phyloP scores from a whole-genome alignment of 2,888 invertebrate genomes.

The Amiota mariae region DNA sequence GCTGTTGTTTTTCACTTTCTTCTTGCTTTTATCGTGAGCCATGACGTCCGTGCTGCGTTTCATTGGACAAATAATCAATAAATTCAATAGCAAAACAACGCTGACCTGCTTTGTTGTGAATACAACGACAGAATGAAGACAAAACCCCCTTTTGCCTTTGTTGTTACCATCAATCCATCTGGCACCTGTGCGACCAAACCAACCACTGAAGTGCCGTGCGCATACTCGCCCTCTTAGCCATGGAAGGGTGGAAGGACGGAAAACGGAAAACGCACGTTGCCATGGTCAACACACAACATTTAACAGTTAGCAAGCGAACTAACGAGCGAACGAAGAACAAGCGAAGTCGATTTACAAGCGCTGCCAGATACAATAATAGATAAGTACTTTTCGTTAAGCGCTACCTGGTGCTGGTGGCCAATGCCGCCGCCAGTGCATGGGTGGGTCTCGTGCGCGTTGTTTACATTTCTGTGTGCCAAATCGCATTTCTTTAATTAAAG shows the following conservation, averaged over 20 bases:
- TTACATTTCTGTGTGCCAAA: slow-evolving; percentile 13
- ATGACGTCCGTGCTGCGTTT: slow-evolving; percentile 37
- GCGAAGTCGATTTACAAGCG: slow-evolving; percentile 7
- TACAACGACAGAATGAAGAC: slow-evolving; percentile 19
- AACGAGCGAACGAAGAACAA: slow-evolving; percentile 21
- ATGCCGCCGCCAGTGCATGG: neutral
- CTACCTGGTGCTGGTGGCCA: slow-evolving; percentile 13
- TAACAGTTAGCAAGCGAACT: slow-evolving; percentile 48
- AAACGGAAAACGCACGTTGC: slow-evolving; percentile 49
- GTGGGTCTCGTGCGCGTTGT: neutral
- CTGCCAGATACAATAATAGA: slow-evolving; percentile 10
- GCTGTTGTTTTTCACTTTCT: neutral
- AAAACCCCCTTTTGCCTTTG: slow-evolving; percentile 16
- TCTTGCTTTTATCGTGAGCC: slow-evolving; percentile 22
- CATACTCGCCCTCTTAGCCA: slow-evolving; percentile 23
- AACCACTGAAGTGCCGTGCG: slow-evolving; percentile 38
- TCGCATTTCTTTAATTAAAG: slow-evolving; percentile 6
- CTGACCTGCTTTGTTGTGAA: slow-evolving; percentile 53
- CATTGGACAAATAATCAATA: slow-evolving; percentile 58
- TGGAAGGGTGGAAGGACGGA: neutral
- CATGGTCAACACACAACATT: slow-evolving; percentile 54
- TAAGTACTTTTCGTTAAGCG: slow-evolving; percentile 12
- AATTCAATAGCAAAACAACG: slow-evolving; percentile 48
- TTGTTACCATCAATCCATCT: neutral
- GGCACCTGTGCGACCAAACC: slow-evolving; percentile 1